Conservation (phyloP, 2,113 vertebrate species). For the Chionis minor region DNA sequence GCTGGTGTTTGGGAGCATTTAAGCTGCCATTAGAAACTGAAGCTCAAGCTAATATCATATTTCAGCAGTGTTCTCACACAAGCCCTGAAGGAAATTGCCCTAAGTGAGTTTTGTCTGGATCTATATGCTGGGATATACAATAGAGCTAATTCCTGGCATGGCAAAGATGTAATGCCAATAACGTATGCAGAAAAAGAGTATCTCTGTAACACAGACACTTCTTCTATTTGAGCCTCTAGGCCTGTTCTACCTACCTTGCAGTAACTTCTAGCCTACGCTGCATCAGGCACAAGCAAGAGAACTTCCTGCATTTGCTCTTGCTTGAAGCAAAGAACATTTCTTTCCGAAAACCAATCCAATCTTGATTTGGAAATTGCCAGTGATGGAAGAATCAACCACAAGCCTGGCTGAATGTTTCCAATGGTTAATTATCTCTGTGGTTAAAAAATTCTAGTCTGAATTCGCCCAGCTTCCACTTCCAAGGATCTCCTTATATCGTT, state of each 20-base stretch:
- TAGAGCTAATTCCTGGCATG: not conserved
- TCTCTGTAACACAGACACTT: not conserved
- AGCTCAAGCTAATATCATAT: not conserved
- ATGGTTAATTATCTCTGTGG: not conserved
- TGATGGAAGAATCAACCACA: not conserved
- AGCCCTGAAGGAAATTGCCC: not conserved
- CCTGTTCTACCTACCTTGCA: not conserved
- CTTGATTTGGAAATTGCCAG: constrained; percentile 8
- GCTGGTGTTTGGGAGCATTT: not conserved
- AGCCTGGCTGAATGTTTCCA: not conserved
- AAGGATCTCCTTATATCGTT: not conserved
- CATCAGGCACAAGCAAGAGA: not conserved
- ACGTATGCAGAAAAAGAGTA: not conserved
- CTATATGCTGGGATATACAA: not conserved
- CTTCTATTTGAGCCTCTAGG: not conserved
- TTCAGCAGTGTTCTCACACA: not conserved
- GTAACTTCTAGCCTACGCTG: not conserved
- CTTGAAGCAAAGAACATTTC: not conserved
- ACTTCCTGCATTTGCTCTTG: not conserved
- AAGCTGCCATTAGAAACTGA: constrained; percentile 8
- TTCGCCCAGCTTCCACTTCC: not conserved
- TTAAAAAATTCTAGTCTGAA: not conserved
- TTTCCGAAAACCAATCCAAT: not conserved
- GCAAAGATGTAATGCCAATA: not conserved
- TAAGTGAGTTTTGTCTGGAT: not conserved